Evolutionary conservation across 30 jellyfish, hydroid and myxozoan genomes (phyloP).

Genomic region (Chrysaora quinquecirrha): DNA sequence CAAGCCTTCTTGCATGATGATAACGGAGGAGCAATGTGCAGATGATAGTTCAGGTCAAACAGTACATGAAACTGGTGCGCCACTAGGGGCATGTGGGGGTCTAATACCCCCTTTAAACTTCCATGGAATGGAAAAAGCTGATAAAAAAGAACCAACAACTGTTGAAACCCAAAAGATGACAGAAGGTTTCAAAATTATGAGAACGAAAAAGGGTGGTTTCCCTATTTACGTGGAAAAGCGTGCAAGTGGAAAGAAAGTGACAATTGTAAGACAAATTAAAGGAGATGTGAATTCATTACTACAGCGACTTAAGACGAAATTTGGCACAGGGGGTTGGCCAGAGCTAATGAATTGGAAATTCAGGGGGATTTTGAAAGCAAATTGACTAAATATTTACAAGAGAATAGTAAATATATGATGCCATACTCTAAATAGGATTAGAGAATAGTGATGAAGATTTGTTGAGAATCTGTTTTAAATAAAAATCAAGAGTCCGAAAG

Average conservation of each 20-base stretch:
- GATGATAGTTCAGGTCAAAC: neutral
- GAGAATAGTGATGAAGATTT: no score
- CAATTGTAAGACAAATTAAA: conserved; percentile 68
- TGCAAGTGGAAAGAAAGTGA: conserved; percentile 94
- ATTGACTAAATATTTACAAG: conserved; percentile 61
- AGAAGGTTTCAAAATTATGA: conserved; percentile 16
- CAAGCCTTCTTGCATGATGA: no score
- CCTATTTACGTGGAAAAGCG: conserved; percentile 85
- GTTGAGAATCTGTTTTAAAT: no score
- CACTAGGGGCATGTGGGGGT: neutral
- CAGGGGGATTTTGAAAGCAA: conserved; percentile 85
- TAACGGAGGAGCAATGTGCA: neutral
- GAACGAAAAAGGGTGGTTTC: conserved; percentile 89
- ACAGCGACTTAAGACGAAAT: conserved; percentile 64
- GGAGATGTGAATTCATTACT: conserved; percentile 67
- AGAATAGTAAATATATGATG: conserved; percentile 37
- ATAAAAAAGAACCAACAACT: neutral
- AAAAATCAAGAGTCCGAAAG: no score
- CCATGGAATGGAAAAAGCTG: neutral
- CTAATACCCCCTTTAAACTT: neutral
- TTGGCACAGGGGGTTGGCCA: conserved; percentile 88
- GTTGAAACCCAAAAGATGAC: neutral
- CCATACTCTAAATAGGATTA: conserved; percentile 71
- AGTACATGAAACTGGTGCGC: neutral
- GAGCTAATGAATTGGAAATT: conserved; percentile 66